Percentiles rank a stretch among this genome's conserved stretches.
These are phyloP conservation scores for Ceratitis capitata DNA, from an alignment of 1,140 invertebrate genomes.

Conservation along the genomic window DNA sequence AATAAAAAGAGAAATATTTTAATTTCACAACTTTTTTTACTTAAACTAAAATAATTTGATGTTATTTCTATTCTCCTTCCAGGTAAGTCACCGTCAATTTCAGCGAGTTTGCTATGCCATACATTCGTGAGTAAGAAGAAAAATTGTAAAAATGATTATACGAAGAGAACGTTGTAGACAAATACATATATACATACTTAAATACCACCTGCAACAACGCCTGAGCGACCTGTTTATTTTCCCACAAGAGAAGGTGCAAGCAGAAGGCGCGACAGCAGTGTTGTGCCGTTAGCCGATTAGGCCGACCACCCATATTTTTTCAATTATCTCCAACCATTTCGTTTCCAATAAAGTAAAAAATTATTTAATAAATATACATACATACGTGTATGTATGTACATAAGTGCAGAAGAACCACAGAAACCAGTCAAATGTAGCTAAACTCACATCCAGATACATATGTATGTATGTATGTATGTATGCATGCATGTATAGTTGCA, in stretches of 20 bases:
- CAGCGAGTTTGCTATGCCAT: neutral
- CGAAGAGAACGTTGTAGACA: neutral
- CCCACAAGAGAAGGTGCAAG: neutral
- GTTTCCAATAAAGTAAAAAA: neutral
- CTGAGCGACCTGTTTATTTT: neutral
- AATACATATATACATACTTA: neutral
- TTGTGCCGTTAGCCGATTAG: neutral
- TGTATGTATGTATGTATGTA: neutral
- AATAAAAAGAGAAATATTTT: too few species aligned
- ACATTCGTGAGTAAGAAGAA: neutral
- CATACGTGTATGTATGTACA: too few species aligned
- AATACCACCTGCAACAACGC: neutral
- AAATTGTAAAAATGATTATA: too few species aligned
- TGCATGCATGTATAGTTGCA: neutral
- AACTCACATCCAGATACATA: neutral
- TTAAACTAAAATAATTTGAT: neutral
- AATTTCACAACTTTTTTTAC: neutral
- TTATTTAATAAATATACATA: neutral
- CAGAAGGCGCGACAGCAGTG: neutral
- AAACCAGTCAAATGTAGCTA: neutral
- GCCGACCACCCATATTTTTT: conserved; percentile 21
- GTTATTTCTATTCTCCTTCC: neutral
- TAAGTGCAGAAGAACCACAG: neutral
- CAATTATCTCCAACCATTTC: neutral
- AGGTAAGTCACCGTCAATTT: neutral